Evolutionary conservation across 2,797 vertebrate genomes (phyloP), one percentile per base, ranked within the genome.

Genomic region (Ateles fusciceps): DNA sequence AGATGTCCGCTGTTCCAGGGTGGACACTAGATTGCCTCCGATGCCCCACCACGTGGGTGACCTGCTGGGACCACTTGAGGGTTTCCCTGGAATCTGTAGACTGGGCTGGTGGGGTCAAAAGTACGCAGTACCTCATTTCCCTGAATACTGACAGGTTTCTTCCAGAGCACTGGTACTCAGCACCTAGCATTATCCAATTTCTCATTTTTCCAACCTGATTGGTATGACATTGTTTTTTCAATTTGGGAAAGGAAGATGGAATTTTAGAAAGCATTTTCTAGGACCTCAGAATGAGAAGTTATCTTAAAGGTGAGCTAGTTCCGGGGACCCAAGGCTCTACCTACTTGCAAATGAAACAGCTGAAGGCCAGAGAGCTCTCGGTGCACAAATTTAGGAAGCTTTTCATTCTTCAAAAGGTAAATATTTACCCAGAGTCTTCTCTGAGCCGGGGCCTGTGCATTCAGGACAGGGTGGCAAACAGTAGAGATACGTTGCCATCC

Each of bases 71-170:
- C 42, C 11, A 0, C 0, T 2, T 2, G 3, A 26, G 33, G 42
- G 17, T 2, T 14, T 59, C 22, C 50, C 79, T 3, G 30, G n/a
- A 11, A 28, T 33, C 28, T 17, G 52, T 22, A 22, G 61, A 50
- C 8, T 17, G 48, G 88, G 59, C 13, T 0, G 2, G 50, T 2
- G 2, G 33, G 13, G 10, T n/a, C n/a, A 0, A 0, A 30, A 50
- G 10, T 4, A 0, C 0, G 1, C 1, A 1, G 7, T 0, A 0
- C 50, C 36, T 52, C 4, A 2, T 22, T 12, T 36, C 64, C 48
- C 42, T 28, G 0, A 52, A 44, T 7, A 1, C 22, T 1, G 15
- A 15, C 50, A 5, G 26, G 44, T 48, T 57, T 52, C 90, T 44
- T 64, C 48, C 42, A 28, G 74, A n/a, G 33, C 14, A 1, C 50